Conservation (phyloP, 92 coral and sea anemone genomes). For the Epizoanthus rinbou region DNA sequence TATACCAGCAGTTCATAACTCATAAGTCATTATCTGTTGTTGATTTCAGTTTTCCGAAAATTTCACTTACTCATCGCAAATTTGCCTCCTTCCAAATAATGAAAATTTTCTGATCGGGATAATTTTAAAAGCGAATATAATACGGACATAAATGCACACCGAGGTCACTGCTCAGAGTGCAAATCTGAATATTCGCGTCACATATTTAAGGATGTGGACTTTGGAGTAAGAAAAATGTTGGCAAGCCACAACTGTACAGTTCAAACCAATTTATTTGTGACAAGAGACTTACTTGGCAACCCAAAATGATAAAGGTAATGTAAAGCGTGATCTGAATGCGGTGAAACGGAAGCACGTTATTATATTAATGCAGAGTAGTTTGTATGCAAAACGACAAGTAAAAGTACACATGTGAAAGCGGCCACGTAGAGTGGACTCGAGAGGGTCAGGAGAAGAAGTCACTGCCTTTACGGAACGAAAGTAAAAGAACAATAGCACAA, state of each 20-base stretch:
- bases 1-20: background rate
- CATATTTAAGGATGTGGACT: background rate
- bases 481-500: background rate
- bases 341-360: constrained; percentile 40
- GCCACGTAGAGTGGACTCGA: background rate
- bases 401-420: constrained; percentile 18
- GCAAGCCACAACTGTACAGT: background rate
- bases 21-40: background rate
- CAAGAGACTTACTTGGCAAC: constrained; percentile 15
- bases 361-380: constrained; percentile 30
- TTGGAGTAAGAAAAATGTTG: constrained; percentile 14
- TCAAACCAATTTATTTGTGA: background rate
- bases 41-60: background rate
- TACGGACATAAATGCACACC: constrained; percentile 5
- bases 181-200: background rate
- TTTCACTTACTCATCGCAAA: background rate
- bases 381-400: constrained; percentile 13
- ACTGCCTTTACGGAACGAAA: background rate
- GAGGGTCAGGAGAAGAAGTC: constrained; percentile 4
- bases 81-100: background rate
- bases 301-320: background rate
- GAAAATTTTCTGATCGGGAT: background rate
- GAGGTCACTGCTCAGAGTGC: background rate
- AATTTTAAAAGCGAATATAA: background rate
- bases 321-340: constrained; percentile 3